Evolutionary conservation across 1,140 invertebrate species (phyloP).

Genomic region (Cydia splendana): DNA sequence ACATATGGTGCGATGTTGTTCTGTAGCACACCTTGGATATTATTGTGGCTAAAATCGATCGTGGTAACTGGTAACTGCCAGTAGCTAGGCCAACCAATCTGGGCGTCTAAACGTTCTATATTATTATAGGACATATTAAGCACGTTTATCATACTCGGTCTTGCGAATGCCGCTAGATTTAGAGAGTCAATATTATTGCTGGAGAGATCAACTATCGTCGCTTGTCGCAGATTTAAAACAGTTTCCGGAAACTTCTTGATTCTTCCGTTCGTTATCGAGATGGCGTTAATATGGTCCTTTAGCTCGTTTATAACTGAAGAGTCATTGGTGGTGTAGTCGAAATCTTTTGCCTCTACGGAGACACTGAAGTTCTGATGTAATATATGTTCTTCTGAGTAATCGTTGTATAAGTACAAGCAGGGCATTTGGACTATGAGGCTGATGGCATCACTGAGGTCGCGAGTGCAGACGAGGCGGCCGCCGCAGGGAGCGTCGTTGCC

Average conservation of each 20-base stretch:
- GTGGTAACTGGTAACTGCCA: not conserved
- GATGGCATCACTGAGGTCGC: not conserved
- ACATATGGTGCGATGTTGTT: not conserved
- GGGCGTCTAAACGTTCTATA: conserved; percentile 11
- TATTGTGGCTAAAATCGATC: conserved; percentile 18
- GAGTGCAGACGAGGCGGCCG: not conserved
- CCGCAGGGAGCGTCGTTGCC: not conserved
- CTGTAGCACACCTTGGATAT: conserved; percentile 7
- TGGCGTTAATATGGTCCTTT: not conserved
- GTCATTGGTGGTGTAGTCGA: not conserved
- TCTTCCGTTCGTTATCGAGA: not conserved
- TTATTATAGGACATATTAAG: conserved; percentile 19
- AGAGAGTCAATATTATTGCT: not conserved
- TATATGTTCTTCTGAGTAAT: not conserved
- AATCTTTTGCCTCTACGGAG: not conserved
- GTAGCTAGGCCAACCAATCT: not conserved
- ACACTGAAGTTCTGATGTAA: not conserved
- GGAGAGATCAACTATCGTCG: conserved; percentile 3
- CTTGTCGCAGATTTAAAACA: not conserved
- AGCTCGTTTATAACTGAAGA: not conserved
- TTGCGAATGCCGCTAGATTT: not conserved
- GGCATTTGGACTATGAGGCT: not conserved
- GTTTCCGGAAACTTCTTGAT: not conserved
- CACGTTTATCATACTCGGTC: not conserved
- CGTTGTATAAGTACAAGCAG: not conserved